Percentiles rank a stretch among this genome's conserved stretches.
Evolutionary conservation across 2,797 vertebrate genomes (phyloP).

Genomic region (Melopsittacus undulatus): DNA sequence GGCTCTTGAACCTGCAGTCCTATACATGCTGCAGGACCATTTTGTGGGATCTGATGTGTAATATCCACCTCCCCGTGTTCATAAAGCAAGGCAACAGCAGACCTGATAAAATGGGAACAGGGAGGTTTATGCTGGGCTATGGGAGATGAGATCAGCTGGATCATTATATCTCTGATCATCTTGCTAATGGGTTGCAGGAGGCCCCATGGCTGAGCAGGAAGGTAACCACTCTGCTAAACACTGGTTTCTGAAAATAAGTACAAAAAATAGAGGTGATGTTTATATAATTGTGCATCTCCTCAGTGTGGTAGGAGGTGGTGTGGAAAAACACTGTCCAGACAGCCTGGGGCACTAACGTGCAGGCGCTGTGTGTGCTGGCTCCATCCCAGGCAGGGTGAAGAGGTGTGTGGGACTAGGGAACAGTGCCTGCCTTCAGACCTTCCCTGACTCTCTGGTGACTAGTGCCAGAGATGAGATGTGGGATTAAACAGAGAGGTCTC

Average conservation of each 20-base stretch:
- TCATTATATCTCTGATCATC: not conserved
- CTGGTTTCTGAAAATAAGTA: not conserved
- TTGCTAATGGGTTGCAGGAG: not conserved
- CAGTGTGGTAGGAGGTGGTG: not conserved
- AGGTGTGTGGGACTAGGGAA: not conserved
- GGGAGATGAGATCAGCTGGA: not conserved
- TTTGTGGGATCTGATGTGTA: not conserved
- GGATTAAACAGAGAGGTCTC: not conserved
- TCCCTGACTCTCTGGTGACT: not conserved
- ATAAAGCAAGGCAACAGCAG: not conserved
- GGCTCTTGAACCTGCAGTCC: not conserved
- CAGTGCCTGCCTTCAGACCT: conserved; percentile 29
- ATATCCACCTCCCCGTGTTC: accelerated
- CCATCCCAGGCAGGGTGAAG: not conserved
- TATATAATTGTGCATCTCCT: not conserved
- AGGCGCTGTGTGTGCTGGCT: not conserved
- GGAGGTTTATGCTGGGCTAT: not conserved
- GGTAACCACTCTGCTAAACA: not conserved
- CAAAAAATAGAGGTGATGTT: not conserved
- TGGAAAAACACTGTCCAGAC: not conserved
- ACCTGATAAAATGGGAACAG: not conserved
- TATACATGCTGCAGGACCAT: accelerated
- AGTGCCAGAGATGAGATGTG: not conserved
- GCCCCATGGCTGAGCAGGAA: not conserved
- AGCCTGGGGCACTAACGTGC: not conserved